phyloP scores from a whole-genome alignment of 1,140 invertebrate species.

The Stenopsyche tienmushanensis region DNA sequence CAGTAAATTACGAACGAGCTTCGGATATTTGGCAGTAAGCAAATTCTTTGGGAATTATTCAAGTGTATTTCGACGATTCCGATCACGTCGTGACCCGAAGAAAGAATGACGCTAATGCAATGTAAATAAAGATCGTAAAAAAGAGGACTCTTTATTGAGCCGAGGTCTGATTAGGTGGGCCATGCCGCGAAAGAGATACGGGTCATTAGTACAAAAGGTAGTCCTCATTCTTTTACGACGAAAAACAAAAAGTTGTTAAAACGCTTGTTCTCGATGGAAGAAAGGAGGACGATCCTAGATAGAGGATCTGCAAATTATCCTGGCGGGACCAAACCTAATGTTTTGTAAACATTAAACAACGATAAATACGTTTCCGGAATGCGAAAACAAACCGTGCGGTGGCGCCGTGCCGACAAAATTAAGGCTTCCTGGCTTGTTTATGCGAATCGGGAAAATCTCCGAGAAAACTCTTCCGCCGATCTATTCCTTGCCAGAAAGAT shows the following conservation, averaged over 20 bases:
- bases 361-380: constrained; percentile 12
- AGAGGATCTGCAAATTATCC: constrained; percentile 5
- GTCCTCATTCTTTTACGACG: too few relatives aligned
- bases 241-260: too few relatives aligned
- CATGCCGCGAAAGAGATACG: constrained; percentile 32
- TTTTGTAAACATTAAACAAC: constrained; percentile 23
- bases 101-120: constrained; percentile 36
- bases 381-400: constrained; percentile 16
- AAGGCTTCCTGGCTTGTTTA: not conserved
- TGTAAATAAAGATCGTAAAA: constrained; percentile 38
- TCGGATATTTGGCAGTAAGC: not conserved
- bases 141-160: constrained; percentile 19
- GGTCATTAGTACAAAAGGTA: constrained; percentile 35
- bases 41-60: not conserved
- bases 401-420: not conserved
- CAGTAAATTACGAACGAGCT: too few relatives aligned
- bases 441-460: not conserved
- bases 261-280: too few relatives aligned
- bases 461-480: not conserved
- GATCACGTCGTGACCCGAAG: not conserved
- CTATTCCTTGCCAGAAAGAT: too few relatives aligned
- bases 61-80: not conserved
- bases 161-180: constrained; percentile 22
- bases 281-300: not conserved
- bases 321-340: not conserved